Base-by-base conservation (phyloP, 2,113 vertebrate genomes). In the Ophthalmotilapia sp. region DNA sequence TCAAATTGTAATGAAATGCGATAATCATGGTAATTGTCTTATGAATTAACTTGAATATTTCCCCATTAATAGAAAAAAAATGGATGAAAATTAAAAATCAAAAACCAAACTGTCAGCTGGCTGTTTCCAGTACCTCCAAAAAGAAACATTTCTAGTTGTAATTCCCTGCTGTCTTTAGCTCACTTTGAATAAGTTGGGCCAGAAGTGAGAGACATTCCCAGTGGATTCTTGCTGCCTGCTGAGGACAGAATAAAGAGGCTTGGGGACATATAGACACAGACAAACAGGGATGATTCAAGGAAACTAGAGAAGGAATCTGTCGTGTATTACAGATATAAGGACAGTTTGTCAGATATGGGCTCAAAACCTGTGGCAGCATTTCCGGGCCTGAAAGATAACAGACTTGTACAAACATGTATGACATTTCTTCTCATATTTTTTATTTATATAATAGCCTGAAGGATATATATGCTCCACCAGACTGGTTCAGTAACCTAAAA, bases 131-230 rank as follows among this genome's bases (percentile, higher is more conserved):
- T 80, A 36, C 4, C 56, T 81, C 55, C 38, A 80, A 83, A 90
- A 85, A 82, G 15, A 68, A 86, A 81, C 62, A 85, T 89, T 79
- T 86, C 56, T 83, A 40, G 17, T 12, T 62, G 68, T 65, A 62
- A 83, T 77, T 87, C 88, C 89, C 89, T 38, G 88, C 75, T 81
- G 88, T 54, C 51, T 75, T 40, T 36, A 79, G 51, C 89, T 75
- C 77, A 62, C 85, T 82, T 85, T 73, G 70, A 90, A 84, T 88
- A 87, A 88, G 81, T 90, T 79, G 47, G 73, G 73, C 53, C 82
- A 42, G 86, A 95, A 87, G 91, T 93, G 93, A 91, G 84, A 95
- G 94, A 95, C 93, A 45, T 86, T 94, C 92, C 94, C 92, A 82
- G 7, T 80, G 89, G 92, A 92, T 86, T 68, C 58, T 87, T 62